Evolutionary conservation across 1,140 invertebrate genomes (phyloP), one percentile per base, ranked within the genome.

Genomic region (Drosophila triauraria): DNA sequence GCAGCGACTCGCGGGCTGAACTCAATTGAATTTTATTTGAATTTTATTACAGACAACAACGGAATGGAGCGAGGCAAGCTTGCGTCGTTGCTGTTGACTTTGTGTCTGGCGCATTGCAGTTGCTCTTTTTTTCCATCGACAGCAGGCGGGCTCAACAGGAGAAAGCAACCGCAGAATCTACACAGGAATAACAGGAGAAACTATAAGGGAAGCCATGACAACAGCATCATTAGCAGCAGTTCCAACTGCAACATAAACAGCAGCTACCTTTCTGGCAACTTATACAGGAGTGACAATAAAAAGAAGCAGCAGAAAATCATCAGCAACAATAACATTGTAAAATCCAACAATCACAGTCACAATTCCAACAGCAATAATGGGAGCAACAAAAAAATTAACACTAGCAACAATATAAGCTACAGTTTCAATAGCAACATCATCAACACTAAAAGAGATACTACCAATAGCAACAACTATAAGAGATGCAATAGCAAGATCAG

Each of bases 11-110:
- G 84, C 60, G 84, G 65, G 54, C 51, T 88, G 80, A 90, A 90
- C 85, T 85, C 85, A 88, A 88, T 88, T 90, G 84, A 88, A 90
- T 88, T 88, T 88, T 88, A 90, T 88, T 90, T 90, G 84, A 88
- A 88, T 88, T 88, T 90, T 88, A 88, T 88, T 88, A 88, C 84
- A 78, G 61, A 67, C 68, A 78, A 61, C 74, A 63, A 47, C 63
- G 44, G 48, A 38, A 32, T 46, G 42, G 47, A 44, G 23, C 46
- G 35, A 40, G 30, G 23, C 46, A 27, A 40, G 30, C 32, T 17
- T 58, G 44, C 56, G 42, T 9, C 30, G 9, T 10, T 35, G 27
- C 40, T 72, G 47, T 75, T 71, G 60, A 56, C 50, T 67, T 50
- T 56, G 71, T n/a, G 59, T 10, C 20, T 60, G 75, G 46, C 54